Evolutionary conservation across 2,113 vertebrate species (phyloP).

Genomic region (Lampris megalopsis): DNA sequence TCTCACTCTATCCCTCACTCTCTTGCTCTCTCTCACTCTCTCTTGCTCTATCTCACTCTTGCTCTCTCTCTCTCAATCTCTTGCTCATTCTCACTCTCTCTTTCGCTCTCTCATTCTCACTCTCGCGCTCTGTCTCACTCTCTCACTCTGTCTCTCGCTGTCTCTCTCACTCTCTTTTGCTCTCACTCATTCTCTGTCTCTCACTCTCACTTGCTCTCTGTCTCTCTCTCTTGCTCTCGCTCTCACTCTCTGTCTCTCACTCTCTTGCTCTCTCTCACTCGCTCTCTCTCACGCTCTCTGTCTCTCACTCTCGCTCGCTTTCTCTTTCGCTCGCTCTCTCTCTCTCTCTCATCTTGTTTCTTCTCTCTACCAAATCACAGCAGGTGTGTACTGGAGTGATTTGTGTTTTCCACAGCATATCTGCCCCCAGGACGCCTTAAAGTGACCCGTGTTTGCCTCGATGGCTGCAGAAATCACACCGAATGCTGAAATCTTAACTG

Average conservation of each 20-base stretch:
- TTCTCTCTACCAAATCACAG: neutral
- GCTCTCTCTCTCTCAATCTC: no score
- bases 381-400: neutral
- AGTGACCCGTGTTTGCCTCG: conserved; percentile 17
- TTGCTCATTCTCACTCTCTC: neutral
- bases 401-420: neutral
- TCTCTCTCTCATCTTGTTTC: neutral
- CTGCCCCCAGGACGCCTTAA: conserved; percentile 20
- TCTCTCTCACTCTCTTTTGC: neutral
- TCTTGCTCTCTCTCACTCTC: no score
- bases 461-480: conserved; percentile 18
- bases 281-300: conserved; percentile 5
- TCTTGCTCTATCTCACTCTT: no score
- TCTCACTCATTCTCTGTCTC: neutral
- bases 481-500: neutral
- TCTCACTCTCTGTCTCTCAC: neutral
- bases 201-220: neutral
- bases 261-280: no score
- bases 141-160: conserved; percentile 5
- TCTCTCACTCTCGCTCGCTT: neutral
- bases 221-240: conserved; percentile 1
- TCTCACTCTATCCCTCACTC: no score
- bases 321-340: neutral
- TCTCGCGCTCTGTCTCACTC: neutral
- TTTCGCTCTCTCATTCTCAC: neutral